Evolutionary conservation across 2,888 invertebrate genomes (phyloP), one percentile per base, ranked within the genome.

Genomic region (Nysson spinosus): DNA sequence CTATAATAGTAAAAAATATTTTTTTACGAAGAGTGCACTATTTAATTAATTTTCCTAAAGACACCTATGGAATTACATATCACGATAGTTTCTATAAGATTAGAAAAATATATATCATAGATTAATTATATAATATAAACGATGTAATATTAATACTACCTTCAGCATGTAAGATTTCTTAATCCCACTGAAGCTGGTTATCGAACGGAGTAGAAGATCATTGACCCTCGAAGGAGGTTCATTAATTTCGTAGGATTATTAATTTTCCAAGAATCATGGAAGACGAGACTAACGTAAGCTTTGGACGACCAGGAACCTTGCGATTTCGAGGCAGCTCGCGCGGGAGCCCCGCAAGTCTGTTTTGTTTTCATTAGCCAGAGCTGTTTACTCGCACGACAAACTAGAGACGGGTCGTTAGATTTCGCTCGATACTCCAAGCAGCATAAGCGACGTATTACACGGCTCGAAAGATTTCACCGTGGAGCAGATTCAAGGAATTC

Each of bases 291-390:
- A 14, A 32, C 9, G 65, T 35, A 49, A 44, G n/a, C n/a, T 32
- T 44, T 16, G 28, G 19, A 16, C 32, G 17, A 12, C 40, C 22
- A 24, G 7, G 39, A 2, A 2, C 9, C 19, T 5, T 14, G 35
- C 67, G 62, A 47, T 63, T 51, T 49, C 44, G 44, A 26, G 42
- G 19, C 19, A 32, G 52, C 39, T 40, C 16, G 44, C 2, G 1
- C 20, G 28, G n/a, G 16, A 14, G 11, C 54, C 11, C 57, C 44
- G 54, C 54, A 40, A 49, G 50, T 54, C 70, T 75, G 72, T 79
- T 74, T 75, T 77, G 75, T 69, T 77, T 78, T 72, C 78, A 73
- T 78, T 69, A 77, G 68, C 75, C 47, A 43, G 50, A 51, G 68
- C 50, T 78, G 75, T 78, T 77, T 77, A 66, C 75, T 72, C 63